phyloP scores from a whole-genome alignment of 2,113 vertebrate genomes.

The Lophochroa leadbeateri region DNA sequence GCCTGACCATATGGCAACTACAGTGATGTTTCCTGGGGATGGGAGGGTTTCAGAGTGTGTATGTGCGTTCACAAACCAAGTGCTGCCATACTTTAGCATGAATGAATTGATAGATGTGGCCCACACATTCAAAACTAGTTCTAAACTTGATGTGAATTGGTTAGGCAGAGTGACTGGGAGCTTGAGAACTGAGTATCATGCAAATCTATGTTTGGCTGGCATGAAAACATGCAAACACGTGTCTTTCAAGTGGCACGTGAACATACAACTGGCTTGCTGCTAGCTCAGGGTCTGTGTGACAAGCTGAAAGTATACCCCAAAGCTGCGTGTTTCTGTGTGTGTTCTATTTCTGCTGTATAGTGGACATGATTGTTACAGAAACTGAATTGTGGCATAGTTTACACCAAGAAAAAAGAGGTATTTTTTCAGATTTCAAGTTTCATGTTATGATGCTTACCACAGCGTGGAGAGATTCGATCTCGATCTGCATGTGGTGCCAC shows the following conservation, averaged over 20 bases:
- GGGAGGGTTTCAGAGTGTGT: neutral
- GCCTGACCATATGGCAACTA: slow-evolving; percentile 46
- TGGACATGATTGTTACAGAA: neutral
- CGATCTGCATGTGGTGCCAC: slow-evolving; percentile 91
- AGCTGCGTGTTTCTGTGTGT: rapidly evolving
- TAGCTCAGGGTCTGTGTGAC: neutral
- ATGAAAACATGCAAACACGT: rapidly evolving
- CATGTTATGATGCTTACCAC: slow-evolving; percentile 76
- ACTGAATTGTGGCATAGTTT: neutral
- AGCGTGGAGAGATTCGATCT: slow-evolving; percentile 92
- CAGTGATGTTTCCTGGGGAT: neutral
- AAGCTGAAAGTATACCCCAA: neutral
- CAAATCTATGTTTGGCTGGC: neutral
- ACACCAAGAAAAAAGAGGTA: neutral
- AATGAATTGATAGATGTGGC: neutral
- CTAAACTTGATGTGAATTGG: neutral
- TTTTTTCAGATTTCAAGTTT: neutral
- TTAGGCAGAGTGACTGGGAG: neutral
- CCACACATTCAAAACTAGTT: neutral
- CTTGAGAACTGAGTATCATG: neutral
- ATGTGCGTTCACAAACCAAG: neutral
- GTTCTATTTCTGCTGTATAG: neutral
- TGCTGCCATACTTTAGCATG: neutral
- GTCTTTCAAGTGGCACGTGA: neutral
- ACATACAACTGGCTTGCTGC: neutral